Evolutionary conservation across 2,113 vertebrate genomes (phyloP).

Genomic region (Girardinichthys multiradiatus): DNA sequence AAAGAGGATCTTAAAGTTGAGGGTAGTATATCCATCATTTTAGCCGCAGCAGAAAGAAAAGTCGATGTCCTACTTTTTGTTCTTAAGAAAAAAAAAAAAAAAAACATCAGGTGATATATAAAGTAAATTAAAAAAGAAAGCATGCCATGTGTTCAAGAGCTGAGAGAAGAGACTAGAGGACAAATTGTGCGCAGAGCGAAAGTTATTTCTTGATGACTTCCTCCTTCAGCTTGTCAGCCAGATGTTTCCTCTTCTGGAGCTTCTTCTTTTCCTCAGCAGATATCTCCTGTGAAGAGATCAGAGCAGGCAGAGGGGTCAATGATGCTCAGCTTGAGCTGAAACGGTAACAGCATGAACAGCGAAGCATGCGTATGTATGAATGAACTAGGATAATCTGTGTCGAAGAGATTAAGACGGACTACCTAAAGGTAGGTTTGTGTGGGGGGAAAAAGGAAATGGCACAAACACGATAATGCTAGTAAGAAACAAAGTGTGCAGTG

Average conservation of each 20-base stretch:
- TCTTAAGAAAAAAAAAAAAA: conserved; percentile 7
- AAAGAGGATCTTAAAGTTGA: not conserved
- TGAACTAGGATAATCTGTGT: not conserved
- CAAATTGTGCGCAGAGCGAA: conserved; percentile 20
- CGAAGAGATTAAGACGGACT: not conserved
- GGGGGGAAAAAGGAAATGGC: not conserved
- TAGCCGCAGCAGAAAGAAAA: conserved; percentile 9
- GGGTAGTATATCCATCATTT: not conserved
- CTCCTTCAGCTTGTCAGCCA: conserved; percentile 97
- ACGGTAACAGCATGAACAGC: not conserved
- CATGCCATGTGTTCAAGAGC: not conserved
- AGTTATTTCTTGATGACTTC: conserved; percentile 94
- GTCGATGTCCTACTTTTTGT: conserved; percentile 7
- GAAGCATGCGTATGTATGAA: not conserved
- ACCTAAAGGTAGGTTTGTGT: not conserved
- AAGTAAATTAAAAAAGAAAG: not conserved
- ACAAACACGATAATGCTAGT: not conserved
- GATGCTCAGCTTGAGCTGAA: not conserved
- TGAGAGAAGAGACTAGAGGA: not conserved
- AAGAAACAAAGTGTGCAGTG: not conserved
- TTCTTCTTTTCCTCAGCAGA: conserved; percentile 91
- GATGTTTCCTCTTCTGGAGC: conserved; percentile 91
- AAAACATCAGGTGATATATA: not conserved
- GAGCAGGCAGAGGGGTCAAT: conserved; percentile 9
- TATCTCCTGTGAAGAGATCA: conserved; percentile 77